Conservation (phyloP, 2,797 vertebrate genomes). For the Pseudochaenichthys georgianus region DNA sequence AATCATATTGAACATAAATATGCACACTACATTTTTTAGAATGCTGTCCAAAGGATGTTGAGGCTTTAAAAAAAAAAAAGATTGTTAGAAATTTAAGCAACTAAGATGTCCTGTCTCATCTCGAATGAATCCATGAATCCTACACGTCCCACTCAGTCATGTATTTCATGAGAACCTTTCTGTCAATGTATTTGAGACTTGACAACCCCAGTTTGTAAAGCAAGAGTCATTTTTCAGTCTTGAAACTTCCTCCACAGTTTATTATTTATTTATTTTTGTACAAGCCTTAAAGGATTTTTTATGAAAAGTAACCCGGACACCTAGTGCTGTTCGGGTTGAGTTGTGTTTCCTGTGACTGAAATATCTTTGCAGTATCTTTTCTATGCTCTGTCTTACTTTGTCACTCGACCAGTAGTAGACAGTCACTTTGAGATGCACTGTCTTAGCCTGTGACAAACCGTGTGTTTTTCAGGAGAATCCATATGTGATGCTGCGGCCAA, state of each 20-base stretch:
- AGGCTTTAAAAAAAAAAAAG: not conserved
- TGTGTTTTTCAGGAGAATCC: conserved; percentile 94
- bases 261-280: not conserved
- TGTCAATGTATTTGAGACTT: not conserved
- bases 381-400: not conserved
- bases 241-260: too few species aligned
- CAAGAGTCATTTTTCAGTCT: not conserved
- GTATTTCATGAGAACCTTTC: not conserved
- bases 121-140: not conserved
- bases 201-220: not conserved
- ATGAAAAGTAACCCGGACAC: conserved; percentile 1
- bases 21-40: not conserved
- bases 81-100: not conserved
- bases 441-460: not conserved
- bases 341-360: not conserved
- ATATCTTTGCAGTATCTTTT: not conserved
- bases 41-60: not conserved
- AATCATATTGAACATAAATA: conserved; percentile 27
- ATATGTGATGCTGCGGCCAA: conserved; percentile 96
- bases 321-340: not conserved
- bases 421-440: not conserved
- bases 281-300: not conserved
- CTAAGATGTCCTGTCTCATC: not conserved
- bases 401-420: not conserved
- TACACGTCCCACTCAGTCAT: not conserved